Evolutionary conservation across 2,113 vertebrate genomes (phyloP).

Genomic region (Theristicus caerulescens): DNA sequence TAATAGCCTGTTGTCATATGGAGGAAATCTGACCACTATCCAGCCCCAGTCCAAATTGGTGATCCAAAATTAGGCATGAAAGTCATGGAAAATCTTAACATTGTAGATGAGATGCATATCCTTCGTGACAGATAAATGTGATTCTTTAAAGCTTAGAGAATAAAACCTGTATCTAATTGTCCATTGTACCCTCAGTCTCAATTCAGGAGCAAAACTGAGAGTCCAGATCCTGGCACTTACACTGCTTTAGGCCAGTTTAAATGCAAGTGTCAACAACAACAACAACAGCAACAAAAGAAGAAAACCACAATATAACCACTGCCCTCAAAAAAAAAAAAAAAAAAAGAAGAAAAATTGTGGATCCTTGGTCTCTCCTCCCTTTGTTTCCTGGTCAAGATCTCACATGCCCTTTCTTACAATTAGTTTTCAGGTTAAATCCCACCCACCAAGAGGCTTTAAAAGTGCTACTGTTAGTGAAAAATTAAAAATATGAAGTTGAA

Average conservation of each 20-base stretch:
- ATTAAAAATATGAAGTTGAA: not conserved
- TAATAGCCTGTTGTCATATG: not conserved
- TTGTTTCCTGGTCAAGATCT: not conserved
- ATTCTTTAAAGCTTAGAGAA: not conserved
- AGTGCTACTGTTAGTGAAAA: not conserved
- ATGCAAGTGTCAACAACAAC: not conserved
- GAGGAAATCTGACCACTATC: not conserved
- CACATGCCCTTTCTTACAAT: not conserved
- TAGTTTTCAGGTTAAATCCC: not conserved
- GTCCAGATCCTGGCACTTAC: not conserved
- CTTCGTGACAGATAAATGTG: not conserved
- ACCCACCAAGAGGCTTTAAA: not conserved
- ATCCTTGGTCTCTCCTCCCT: rapidly evolving
- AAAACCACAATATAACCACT: not conserved
- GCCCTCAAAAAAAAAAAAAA: not conserved
- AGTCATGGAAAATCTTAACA: not conserved
- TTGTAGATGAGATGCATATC: not conserved
- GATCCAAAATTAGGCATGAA: not conserved
- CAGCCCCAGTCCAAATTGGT: not conserved
- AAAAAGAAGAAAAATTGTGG: not conserved
- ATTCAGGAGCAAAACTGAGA: not conserved
- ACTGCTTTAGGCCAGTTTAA: not conserved
- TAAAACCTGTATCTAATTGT: not conserved
- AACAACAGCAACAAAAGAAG: too few relatives aligned
- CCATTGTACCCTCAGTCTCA: not conserved